These are phyloP conservation scores for Lates calcarifer DNA, from an alignment of 2,113 vertebrate species.

Conservation along the genomic window DNA sequence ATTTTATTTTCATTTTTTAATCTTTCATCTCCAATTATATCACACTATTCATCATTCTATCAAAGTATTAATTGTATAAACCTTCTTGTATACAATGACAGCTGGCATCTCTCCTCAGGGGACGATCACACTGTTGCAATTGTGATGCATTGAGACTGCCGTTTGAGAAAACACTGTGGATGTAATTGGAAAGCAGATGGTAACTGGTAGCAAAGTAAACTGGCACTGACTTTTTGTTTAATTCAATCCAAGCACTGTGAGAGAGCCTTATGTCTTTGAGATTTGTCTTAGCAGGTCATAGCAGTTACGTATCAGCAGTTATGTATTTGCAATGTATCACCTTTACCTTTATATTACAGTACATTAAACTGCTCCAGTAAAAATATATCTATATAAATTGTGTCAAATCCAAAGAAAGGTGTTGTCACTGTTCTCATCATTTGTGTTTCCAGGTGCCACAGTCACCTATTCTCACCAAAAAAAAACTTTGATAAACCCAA, in stretches of 20 bases:
- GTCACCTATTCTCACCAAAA: neutral
- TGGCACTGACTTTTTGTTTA: slow-evolving; percentile 27
- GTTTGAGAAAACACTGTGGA: slow-evolving; percentile 34
- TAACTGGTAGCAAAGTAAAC: slow-evolving; percentile 31
- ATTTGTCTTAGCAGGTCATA: neutral
- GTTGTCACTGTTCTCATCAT: neutral
- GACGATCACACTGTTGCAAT: slow-evolving; percentile 11
- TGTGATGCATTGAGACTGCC: slow-evolving; percentile 35
- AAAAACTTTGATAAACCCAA: neutral
- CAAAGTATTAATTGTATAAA: slow-evolving; percentile 40
- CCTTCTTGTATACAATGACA: slow-evolving; percentile 31
- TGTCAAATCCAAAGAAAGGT: neutral
- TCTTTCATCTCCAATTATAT: slow-evolving; percentile 49
- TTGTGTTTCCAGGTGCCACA: neutral
- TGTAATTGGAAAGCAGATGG: slow-evolving; percentile 41
- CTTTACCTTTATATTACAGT: no score
- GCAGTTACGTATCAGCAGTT: no score
- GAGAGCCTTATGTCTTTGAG: slow-evolving; percentile 29
- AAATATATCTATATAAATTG: neutral
- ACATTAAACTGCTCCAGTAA: neutral
- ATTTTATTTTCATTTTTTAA: slow-evolving; percentile 40
- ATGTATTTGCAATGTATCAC: no score
- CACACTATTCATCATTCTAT: slow-evolving; percentile 33
- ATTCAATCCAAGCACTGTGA: slow-evolving; percentile 32
- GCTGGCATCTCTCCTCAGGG: slow-evolving; percentile 36